Base-by-base conservation (phyloP, 2,797 vertebrate species). In the Halcyon chelicuti region DNA sequence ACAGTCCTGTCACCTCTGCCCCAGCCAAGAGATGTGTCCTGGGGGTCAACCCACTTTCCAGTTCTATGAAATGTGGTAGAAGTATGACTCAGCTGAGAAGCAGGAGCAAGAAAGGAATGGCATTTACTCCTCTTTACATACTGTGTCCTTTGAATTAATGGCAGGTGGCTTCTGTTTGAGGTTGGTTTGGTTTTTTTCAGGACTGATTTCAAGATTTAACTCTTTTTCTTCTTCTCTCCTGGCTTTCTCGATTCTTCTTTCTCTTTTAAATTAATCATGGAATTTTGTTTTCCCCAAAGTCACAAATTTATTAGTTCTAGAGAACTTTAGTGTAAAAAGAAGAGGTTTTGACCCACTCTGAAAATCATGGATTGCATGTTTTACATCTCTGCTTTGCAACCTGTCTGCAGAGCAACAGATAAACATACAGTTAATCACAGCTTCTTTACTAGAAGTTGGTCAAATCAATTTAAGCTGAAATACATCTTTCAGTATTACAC, bases 201-300 rank as follows among this genome's bases (percentile, higher is more conserved):
- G 70, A 57, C 42, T 86, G 14, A 31, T 85, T 94, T 96, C 72
- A 89, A 87, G 46, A 74, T 87, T n/a, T 86, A 91, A 26, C 67
- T 94, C 58, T 28, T 91, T 61, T 91, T 90, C 21, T 14, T 87
- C 44, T 92, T 44, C 37, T 39, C 37, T n/a, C 47, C 20, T 26
- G 18, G 12, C 12, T 65, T 60, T 63, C 73, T 82, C 8, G 7
- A 65, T 63, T 89, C 8, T 88, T 42, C 54, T 52, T 70, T 86
- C 37, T 33, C 44, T 92, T 92, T 77, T 75, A 80, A 92, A 60
- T 70, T 49, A 18, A 28, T 6, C 52, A 19, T 90, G 39, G 92
- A 91, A 82, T 94, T 87, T 95, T 88, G 29, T 25, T 81, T 94
- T 94, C 63, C 10, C 54, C 12, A 47, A 29, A 21, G 42, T 94